phyloP scores from a whole-genome alignment of 2,113 vertebrate genomes.

The Pterocles burchelli region DNA sequence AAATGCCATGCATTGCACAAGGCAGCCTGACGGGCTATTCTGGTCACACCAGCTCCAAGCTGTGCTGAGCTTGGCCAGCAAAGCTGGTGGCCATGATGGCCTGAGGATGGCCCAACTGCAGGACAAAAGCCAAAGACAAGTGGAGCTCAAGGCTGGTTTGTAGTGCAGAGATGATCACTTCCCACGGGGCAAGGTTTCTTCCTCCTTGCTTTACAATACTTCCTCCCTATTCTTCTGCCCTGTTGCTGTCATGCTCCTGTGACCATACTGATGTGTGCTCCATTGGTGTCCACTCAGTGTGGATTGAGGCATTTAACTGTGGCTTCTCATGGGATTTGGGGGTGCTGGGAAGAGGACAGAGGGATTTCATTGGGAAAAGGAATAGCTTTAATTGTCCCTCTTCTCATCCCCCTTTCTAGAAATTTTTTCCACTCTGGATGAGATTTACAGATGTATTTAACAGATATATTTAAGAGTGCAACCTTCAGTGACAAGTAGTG shows the following conservation, averaged over 20 bases:
- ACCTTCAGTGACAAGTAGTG: neutral
- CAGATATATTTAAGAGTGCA: neutral
- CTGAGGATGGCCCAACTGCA: fast-evolving
- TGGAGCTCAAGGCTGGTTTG: neutral
- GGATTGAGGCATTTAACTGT: neutral
- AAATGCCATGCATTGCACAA: fast-evolving
- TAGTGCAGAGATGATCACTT: neutral
- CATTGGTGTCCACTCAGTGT: fast-evolving
- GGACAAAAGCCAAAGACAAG: neutral
- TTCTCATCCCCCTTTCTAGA: neutral
- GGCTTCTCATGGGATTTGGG: neutral
- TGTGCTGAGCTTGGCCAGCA: fast-evolving
- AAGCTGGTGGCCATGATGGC: fast-evolving
- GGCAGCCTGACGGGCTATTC: neutral
- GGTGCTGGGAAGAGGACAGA: neutral
- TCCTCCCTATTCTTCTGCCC: neutral
- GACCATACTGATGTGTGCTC: fast-evolving
- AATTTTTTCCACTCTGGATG: neutral
- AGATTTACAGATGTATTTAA: neutral
- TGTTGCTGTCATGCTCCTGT: fast-evolving
- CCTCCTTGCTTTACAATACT: neutral
- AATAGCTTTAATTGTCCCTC: neutral
- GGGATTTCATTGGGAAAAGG: neutral
- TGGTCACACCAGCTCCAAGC: neutral
- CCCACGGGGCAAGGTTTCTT: neutral